Conservation (phyloP, 2,797 vertebrate species). For the Falco rusticolus region DNA sequence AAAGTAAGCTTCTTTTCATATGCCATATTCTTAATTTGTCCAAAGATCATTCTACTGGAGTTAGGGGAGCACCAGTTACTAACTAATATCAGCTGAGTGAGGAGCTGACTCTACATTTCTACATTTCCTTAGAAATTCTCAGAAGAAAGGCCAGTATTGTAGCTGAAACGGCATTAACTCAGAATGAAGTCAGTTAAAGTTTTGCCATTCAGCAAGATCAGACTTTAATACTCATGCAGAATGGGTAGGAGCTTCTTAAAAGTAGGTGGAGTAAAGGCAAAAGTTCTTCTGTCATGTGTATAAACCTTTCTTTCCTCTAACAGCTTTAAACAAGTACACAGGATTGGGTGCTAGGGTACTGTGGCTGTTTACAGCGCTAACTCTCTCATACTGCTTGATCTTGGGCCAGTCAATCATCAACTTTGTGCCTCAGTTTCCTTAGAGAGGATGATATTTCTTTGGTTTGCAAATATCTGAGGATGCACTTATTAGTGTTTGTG, state of each 20-base stretch:
- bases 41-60: background rate
- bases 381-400: background rate
- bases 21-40: background rate
- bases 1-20: background rate
- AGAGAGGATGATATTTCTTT: background rate
- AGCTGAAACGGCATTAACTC: background rate
- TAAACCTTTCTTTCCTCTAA: background rate
- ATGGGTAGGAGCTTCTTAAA: background rate
- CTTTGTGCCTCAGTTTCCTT: background rate
- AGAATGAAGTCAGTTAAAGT: constrained; percentile 8
- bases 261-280: background rate
- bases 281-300: background rate
- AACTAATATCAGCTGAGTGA: background rate
- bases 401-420: background rate
- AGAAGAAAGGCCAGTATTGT: background rate
- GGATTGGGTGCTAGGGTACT: background rate
- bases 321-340: background rate
- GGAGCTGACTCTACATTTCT: constrained; percentile 10
- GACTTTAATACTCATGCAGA: background rate
- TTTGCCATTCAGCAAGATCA: background rate
- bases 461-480: background rate
- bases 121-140: constrained; percentile 4
- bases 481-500: background rate
- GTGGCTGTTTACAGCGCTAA: background rate
- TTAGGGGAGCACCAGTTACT: background rate